Evolutionary conservation across 2,888 invertebrate genomes (phyloP).

Genomic region (Andrena flavipes): DNA sequence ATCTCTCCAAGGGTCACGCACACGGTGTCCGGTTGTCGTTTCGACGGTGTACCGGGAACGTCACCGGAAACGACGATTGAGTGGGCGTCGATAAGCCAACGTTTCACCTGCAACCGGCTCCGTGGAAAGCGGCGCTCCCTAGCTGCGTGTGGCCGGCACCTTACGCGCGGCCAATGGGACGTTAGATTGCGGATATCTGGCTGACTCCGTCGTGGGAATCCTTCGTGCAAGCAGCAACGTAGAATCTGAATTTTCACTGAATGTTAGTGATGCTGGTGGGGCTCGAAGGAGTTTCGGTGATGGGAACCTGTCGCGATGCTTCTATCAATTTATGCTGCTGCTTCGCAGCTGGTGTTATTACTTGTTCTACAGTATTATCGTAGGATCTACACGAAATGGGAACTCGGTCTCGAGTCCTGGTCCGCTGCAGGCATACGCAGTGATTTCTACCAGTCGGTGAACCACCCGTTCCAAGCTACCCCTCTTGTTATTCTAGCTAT

Average conservation of each 20-base stretch:
- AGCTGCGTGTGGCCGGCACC: not conserved
- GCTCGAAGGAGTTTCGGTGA: not conserved
- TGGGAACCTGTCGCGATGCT: conserved; percentile 13
- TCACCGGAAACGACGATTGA: conserved; percentile 35
- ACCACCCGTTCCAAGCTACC: not conserved
- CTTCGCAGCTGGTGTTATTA: conserved; percentile 34
- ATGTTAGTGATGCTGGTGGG: not conserved
- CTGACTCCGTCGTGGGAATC: too few relatives aligned
- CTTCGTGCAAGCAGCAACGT: too few relatives aligned
- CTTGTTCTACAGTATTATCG: conserved; percentile 36
- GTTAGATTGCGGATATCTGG: not conserved
- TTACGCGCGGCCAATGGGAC: not conserved
- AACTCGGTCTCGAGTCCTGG: not conserved
- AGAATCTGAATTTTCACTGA: too few relatives aligned
- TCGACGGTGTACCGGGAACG: conserved; percentile 6
- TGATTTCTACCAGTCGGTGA: not conserved
- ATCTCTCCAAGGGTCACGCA: conserved; percentile 36
- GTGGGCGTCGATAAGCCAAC: conserved; percentile 35
- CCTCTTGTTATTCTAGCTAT: conserved; percentile 12
- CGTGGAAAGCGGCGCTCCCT: not conserved
- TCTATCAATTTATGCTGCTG: not conserved
- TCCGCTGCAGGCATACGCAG: conserved; percentile 13
- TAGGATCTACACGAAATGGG: conserved; percentile 11
- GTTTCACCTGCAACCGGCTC: conserved; percentile 6
- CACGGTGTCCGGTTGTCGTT: conserved; percentile 40